Base-by-base conservation (phyloP, 2,888 invertebrate genomes). In the Xestia sexstrigata region DNA sequence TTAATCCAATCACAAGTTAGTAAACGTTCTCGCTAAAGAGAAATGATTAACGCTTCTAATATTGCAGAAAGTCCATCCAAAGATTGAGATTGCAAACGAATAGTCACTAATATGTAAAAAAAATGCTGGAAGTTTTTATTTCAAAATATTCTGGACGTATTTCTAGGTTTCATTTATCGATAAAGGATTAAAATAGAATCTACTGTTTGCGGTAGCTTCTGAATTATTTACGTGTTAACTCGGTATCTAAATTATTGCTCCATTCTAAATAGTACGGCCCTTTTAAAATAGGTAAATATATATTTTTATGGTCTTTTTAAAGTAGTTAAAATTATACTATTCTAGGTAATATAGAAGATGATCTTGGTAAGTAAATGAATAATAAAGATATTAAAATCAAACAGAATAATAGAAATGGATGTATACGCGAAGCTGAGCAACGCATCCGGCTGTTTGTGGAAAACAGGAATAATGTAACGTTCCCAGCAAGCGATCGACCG, bases 401-500 rank as follows among this genome's bases (percentile, higher is more conserved):
- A 39, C 26, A 15, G 30, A 23, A 49, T 30, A 7, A 7, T 63
- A 6, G 6, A 15, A n/a, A n/a, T 42, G 6, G 20, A n/a, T 47
- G 7, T 30, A n/a, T n/a, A n/a, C n/a, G 69, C 39, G 11, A 69
- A 67, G 71, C 77, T 35, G n/a, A 39, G 76, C 60, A 66, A 55
- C 74, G 85, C 82, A 20, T 55, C 55, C 35, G 42, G 58, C 49
- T 83, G 15, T 47, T 8, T 65, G 76, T 92, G 92, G 90, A 77
- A 30, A 63, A 82, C 84, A 69, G 78, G 83, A 85, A 70, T 90
- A 87, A 91, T 82, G 88, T 86, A 89, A 89, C 90, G 90, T 92
- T 90, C 90, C 89, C 88, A 87, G 87, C 89, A 82, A 90, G 88
- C 89, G 90, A 90, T 87, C 88, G 89, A 88, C 90, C 92, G 89